Evolutionary conservation across 64 coral and sea anemone species (phyloP).

Genomic region (Montipora foliosa): DNA sequence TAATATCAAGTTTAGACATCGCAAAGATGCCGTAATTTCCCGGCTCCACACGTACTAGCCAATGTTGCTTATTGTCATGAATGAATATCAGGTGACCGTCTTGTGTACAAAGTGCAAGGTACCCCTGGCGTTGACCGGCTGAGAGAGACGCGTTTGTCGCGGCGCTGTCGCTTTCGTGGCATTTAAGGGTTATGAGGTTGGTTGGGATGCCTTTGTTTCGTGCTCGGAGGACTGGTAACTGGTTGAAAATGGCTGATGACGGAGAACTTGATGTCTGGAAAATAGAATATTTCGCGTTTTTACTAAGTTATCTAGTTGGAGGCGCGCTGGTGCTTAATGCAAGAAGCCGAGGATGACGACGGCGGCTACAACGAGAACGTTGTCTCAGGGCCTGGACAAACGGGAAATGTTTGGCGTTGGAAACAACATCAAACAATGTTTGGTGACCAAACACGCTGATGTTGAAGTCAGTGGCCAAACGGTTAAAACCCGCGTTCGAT

Average conservation of each 20-base stretch:
- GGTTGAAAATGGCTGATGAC: constrained; percentile 6
- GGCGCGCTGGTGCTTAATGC: no score
- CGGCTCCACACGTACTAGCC: constrained; percentile 68
- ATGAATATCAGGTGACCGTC: constrained; percentile 77
- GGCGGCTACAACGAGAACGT: no score
- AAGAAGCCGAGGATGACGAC: no score
- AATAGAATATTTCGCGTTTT: neutral
- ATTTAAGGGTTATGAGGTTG: constrained; percentile 7
- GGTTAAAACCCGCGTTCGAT: no score
- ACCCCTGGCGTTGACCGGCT: constrained; percentile 11
- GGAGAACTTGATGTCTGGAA: neutral
- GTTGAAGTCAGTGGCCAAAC: no score
- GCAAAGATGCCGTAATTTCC: constrained; percentile 67
- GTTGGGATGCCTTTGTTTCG: constrained; percentile 23
- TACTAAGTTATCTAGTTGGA: no score
- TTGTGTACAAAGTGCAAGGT: constrained; percentile 74
- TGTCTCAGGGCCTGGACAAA: no score
- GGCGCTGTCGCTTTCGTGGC: neutral
- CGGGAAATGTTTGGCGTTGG: no score
- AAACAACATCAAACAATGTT: no score
- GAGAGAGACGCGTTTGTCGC: neutral
- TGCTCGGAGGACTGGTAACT: constrained; percentile 1
- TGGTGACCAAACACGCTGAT: no score
- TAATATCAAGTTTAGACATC: constrained; percentile 87
- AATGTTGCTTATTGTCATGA: constrained; percentile 59